Percentiles rank a stretch among this genome's conserved stretches.
These are phyloP conservation scores for Campopleginae sp. DNA, from an alignment of 2,888 invertebrate genomes.

Conservation along the genomic window DNA sequence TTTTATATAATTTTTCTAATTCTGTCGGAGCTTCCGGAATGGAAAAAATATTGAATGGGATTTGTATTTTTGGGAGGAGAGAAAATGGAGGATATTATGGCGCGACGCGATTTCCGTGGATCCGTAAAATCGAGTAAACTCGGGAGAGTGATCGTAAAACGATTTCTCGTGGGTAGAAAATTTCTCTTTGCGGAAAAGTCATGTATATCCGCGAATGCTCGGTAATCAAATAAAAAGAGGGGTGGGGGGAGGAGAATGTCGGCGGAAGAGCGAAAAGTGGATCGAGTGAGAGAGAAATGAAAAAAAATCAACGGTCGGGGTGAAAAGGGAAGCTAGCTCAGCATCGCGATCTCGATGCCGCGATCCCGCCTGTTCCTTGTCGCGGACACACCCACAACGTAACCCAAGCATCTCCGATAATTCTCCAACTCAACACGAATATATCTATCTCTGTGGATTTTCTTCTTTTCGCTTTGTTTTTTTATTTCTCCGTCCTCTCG, in stretches of 20 bases:
- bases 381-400: slow-evolving; percentile 84
- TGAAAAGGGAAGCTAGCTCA: slow-evolving; percentile 79
- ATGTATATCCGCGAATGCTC: slow-evolving; percentile 83
- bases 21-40: neutral
- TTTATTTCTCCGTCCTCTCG: slow-evolving; percentile 9
- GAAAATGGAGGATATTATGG: slow-evolving; percentile 1
- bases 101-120: slow-evolving; percentile 10
- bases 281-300: slow-evolving; percentile 32
- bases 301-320: slow-evolving; percentile 42
- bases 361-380: slow-evolving; percentile 84
- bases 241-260: slow-evolving; percentile 79
- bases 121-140: slow-evolving; percentile 45
- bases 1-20: too few species aligned
- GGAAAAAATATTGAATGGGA: neutral
- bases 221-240: slow-evolving; percentile 83
- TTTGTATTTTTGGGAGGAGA: neutral
- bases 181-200: slow-evolving; percentile 74
- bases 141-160: slow-evolving; percentile 37
- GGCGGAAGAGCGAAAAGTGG: slow-evolving; percentile 73
- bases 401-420: slow-evolving; percentile 75
- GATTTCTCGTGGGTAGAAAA: slow-evolving; percentile 36
- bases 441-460: slow-evolving; percentile 44
- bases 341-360: slow-evolving; percentile 82
- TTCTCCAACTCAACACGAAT: slow-evolving; percentile 51
- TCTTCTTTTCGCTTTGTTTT: neutral